These are phyloP conservation scores for Tachina lurida DNA, from an alignment of 2,888 invertebrate genomes.

Conservation along the genomic window DNA sequence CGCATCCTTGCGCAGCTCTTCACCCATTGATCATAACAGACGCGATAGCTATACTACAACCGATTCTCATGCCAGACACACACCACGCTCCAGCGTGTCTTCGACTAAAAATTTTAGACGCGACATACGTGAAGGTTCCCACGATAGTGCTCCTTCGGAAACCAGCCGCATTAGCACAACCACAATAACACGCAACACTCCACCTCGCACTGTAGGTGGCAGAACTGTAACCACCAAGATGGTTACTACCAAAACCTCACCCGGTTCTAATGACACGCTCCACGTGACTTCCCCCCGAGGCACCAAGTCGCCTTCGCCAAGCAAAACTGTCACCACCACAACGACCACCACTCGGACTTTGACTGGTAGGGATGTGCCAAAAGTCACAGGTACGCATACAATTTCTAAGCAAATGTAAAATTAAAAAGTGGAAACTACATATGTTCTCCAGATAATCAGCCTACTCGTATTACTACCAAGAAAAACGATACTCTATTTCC, in stretches of 20 bases:
- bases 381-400: conserved; percentile 80
- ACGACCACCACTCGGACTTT: conserved; percentile 73
- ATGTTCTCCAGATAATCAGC: conserved; percentile 82
- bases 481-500: conserved; percentile 79
- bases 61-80: conserved; percentile 74
- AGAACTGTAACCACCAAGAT: conserved; percentile 75
- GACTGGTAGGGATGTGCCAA: conserved; percentile 73
- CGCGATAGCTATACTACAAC: conserved; percentile 83
- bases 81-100: conserved; percentile 79
- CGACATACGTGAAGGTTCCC: conserved; percentile 81
- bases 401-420: conserved; percentile 72
- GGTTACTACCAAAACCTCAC: conserved; percentile 76
- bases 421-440: conserved; percentile 76
- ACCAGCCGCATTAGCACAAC: conserved; percentile 81
- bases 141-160: conserved; percentile 81
- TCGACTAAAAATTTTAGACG: conserved; percentile 77
- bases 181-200: conserved; percentile 79
- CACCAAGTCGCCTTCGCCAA: conserved; percentile 76
- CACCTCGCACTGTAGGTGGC: conserved; percentile 77
- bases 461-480: conserved; percentile 64
- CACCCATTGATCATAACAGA: conserved; percentile 85
- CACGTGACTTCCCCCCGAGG: conserved; percentile 76
- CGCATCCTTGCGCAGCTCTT: conserved; percentile 87
- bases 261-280: conserved; percentile 77
- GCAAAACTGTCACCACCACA: conserved; percentile 71